Conservation (phyloP, 2,797 vertebrate genomes). For the Anniella stebbinsi region DNA sequence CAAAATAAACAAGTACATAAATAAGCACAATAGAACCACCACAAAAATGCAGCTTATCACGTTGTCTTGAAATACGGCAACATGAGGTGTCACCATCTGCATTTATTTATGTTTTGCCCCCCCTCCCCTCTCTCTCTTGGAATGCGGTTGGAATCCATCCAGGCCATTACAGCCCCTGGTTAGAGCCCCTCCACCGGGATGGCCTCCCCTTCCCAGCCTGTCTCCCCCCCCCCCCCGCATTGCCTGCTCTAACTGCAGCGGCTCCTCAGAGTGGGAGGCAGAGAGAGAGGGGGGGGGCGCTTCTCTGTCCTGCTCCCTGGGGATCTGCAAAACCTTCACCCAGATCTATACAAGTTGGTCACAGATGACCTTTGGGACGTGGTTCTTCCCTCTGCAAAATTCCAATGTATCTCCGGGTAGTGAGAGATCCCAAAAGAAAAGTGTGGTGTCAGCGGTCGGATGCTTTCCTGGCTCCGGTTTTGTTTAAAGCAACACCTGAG, state of each 20-base stretch:
- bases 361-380: no score
- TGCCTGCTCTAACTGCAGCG: background rate
- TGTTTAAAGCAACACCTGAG: background rate
- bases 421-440: no score
- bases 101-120: no score
- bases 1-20: background rate
- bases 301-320: background rate
- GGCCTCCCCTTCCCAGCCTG: background rate
- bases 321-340: no score
- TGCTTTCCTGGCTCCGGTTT: background rate
- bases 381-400: no score
- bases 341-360: no score
- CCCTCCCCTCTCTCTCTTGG: background rate
- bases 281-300: background rate
- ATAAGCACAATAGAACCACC: background rate
- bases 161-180: background rate
- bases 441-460: no score
- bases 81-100: background rate
- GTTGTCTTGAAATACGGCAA: background rate
- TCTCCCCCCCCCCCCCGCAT: background rate
- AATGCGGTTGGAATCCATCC: background rate
- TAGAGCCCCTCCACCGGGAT: background rate
- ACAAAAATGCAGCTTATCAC: background rate
- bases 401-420: no score
- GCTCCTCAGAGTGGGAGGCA: background rate